These are phyloP conservation scores for Xestobium rufovillosum DNA, from an alignment of 2,888 invertebrate species.

Conservation along the genomic window DNA sequence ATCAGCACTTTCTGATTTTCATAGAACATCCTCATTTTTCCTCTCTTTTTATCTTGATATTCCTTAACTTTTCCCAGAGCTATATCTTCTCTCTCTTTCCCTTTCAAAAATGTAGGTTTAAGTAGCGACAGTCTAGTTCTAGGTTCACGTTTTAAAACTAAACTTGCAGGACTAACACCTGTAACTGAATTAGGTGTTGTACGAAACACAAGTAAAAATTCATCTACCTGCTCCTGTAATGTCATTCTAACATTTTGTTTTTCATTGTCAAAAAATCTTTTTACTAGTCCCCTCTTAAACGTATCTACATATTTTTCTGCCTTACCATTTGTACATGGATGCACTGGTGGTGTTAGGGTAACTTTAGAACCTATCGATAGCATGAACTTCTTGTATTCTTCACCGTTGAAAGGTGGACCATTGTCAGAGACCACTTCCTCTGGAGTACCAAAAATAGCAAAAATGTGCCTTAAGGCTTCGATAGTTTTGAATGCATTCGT, in stretches of 20 bases:
- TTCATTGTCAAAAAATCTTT: slow-evolving; percentile 6
- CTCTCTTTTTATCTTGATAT: slow-evolving; percentile 3
- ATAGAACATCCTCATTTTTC: slow-evolving; percentile 1
- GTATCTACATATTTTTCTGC: slow-evolving; percentile 10
- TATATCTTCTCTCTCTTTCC: not conserved
- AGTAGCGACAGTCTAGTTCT: slow-evolving; percentile 7
- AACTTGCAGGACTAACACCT: slow-evolving; percentile 4
- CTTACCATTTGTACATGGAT: slow-evolving; percentile 15
- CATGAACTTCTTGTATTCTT: slow-evolving; percentile 14
- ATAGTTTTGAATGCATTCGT: slow-evolving; percentile 11
- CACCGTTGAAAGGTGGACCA: too few species aligned
- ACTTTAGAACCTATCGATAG: slow-evolving; percentile 8
- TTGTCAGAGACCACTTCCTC: slow-evolving; percentile 17
- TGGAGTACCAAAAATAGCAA: slow-evolving; percentile 11
- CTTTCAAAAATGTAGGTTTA: not conserved
- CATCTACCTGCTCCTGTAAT: too few species aligned
- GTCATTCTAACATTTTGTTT: too few species aligned
- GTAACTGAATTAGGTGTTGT: slow-evolving; percentile 3
- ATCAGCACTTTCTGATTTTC: slow-evolving; percentile 7
- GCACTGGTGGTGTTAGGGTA: slow-evolving; percentile 14
- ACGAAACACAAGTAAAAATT: too few species aligned
- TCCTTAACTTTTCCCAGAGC: too few species aligned
- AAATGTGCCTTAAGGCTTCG: too few species aligned
- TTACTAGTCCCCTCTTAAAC: slow-evolving; percentile 9
- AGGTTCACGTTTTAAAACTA: slow-evolving; percentile 5